These are phyloP conservation scores for Regulus satrapa DNA, from an alignment of 2,113 vertebrate species.

Conservation along the genomic window DNA sequence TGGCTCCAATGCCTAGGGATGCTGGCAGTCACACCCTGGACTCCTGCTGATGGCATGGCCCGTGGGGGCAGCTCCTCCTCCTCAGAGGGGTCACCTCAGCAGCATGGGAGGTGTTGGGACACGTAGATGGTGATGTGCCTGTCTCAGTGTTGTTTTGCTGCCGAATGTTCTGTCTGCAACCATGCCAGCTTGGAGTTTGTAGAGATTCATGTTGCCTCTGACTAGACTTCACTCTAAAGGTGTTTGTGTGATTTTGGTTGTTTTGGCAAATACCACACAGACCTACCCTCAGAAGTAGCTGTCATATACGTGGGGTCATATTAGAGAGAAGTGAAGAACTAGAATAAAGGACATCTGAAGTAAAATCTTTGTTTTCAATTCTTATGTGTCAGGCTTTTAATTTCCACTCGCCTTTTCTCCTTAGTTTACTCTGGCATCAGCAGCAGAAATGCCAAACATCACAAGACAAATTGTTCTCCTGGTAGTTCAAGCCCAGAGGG, in stretches of 20 bases:
- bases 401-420: not conserved
- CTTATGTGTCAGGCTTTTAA: not conserved
- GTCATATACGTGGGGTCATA: not conserved
- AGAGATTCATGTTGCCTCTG: not conserved
- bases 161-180: accelerated
- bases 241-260: not conserved
- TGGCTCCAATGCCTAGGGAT: accelerated
- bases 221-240: not conserved
- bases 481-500: not conserved
- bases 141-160: accelerated
- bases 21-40: not conserved
- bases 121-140: accelerated
- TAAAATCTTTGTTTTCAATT: not conserved
- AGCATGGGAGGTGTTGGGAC: not conserved
- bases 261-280: not conserved
- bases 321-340: not conserved
- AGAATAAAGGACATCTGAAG: not conserved
- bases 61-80: accelerated
- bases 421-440: not conserved
- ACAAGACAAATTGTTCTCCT: constrained; percentile 27
- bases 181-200: not conserved
- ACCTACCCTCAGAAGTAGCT: not conserved
- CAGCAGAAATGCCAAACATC: not conserved
- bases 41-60: accelerated
- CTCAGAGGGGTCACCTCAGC: not conserved